Conservation (phyloP, 2,797 vertebrate species). For the Notolepis coatsorum region DNA sequence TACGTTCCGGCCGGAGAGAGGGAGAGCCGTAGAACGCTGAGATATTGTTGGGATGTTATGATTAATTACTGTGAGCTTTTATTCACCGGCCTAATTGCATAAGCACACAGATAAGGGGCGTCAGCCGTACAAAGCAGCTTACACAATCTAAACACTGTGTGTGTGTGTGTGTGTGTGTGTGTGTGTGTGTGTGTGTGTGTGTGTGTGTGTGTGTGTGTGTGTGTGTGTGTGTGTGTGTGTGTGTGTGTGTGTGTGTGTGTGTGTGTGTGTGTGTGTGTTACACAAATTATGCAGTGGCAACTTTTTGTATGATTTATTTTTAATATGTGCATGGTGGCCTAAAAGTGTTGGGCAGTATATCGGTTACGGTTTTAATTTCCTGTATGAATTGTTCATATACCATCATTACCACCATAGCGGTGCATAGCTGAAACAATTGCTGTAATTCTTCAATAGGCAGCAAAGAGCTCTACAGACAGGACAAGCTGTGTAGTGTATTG, state of each 20-base stretch:
- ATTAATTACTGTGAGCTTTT: conserved; percentile 75
- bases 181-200: conserved; percentile 2
- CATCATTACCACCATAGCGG: no score
- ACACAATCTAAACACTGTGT: not conserved
- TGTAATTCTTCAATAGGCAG: no score
- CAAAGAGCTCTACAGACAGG: no score
- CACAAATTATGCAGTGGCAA: no score
- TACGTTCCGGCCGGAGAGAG: no score
- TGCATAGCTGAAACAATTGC: no score
- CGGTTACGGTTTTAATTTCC: no score
- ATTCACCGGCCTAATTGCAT: conserved; percentile 69
- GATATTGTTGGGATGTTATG: conserved; percentile 67
- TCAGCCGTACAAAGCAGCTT: conserved; percentile 40
- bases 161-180: conserved; percentile 26
- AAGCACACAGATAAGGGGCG: conserved; percentile 63
- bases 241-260: conserved; percentile 3
- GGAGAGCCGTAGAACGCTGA: conserved; percentile 50
- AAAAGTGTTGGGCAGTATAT: no score
- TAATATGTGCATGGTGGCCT: no score
- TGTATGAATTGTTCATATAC: no score
- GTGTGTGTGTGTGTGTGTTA: not conserved
- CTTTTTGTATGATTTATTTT: no score
- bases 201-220: not conserved
- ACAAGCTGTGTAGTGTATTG: no score
- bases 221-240: conserved; percentile 17